Conservation (phyloP, 2,113 vertebrate genomes). For the Ptilonorhynchus violaceus region DNA sequence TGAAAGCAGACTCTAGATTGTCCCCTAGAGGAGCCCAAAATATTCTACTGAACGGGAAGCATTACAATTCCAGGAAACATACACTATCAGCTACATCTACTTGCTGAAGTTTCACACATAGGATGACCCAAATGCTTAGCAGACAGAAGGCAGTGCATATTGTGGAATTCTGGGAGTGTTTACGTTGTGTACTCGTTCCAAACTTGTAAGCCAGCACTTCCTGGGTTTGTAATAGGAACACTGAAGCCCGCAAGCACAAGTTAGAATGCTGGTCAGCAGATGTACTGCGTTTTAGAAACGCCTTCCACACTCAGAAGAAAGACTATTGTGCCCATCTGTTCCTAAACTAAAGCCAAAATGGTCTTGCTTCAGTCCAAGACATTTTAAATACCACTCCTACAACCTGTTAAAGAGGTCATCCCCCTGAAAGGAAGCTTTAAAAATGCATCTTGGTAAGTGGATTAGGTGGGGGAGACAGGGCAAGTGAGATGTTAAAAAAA, state of each 20-base stretch:
- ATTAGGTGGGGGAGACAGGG: neutral
- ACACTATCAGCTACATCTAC: neutral
- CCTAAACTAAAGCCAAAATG: neutral
- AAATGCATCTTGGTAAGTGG: neutral
- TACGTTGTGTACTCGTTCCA: neutral
- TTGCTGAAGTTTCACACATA: neutral
- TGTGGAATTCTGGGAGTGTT: neutral
- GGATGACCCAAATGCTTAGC: neutral
- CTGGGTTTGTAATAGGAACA: neutral
- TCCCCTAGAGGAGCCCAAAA: neutral
- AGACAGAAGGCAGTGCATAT: neutral
- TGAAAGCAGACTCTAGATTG: neutral
- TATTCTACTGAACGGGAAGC: neutral
- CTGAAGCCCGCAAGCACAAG: neutral
- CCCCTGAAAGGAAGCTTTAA: neutral
- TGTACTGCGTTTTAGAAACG: neutral
- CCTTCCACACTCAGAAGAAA: neutral
- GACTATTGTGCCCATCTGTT: neutral
- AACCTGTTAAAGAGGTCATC: neutral
- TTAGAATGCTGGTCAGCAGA: neutral
- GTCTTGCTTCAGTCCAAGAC: neutral
- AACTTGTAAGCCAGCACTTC: neutral
- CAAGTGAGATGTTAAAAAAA: neutral
- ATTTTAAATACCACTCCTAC: neutral
- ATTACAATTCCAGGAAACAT: neutral